These are phyloP conservation scores for Heterocephalus glaber DNA, from an alignment of 2,113 vertebrate genomes.

Conservation along the genomic window DNA sequence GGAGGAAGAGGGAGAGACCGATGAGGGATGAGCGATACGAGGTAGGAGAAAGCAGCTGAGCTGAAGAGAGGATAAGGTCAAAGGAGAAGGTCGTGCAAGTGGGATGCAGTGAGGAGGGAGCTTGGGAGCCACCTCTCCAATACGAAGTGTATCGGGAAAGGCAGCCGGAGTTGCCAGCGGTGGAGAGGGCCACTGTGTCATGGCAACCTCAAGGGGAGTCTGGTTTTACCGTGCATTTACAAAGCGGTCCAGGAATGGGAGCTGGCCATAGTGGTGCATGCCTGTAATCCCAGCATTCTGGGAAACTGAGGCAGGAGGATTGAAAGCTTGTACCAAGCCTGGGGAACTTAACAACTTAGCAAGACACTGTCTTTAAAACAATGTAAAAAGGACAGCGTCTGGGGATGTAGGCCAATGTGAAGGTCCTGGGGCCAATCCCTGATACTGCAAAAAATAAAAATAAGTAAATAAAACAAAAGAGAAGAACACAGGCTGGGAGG, in stretches of 20 bases:
- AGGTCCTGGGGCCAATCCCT: background rate
- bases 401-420: background rate
- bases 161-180: background rate
- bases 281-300: background rate
- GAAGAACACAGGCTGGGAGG: background rate
- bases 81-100: background rate
- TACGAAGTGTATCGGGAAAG: background rate
- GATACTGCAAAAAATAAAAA: background rate
- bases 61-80: fast-evolving
- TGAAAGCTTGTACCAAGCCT: background rate
- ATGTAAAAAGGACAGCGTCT: background rate
- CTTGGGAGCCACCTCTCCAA: fast-evolving
- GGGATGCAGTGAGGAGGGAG: background rate
- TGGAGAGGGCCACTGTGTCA: background rate
- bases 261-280: background rate
- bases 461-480: background rate
- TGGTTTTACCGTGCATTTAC: background rate
- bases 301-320: background rate
- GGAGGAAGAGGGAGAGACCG: background rate
- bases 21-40: background rate
- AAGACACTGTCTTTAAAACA: background rate
- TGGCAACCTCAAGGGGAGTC: background rate
- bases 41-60: background rate
- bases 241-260: background rate
- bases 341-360: background rate